Base-by-base conservation (phyloP, 1,140 invertebrate genomes). In the Chironomus striatipennis region DNA sequence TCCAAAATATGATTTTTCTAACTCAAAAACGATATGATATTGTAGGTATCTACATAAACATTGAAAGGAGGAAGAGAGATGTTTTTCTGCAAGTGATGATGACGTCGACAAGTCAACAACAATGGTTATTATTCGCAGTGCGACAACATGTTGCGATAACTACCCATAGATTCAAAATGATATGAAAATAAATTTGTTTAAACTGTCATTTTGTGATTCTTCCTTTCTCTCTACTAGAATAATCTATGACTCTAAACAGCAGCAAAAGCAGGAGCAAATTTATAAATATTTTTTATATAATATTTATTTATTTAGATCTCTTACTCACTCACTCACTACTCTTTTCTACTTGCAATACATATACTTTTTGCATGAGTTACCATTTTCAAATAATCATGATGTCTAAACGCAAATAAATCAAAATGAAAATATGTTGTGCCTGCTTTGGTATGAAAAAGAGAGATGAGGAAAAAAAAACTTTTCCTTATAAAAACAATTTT, bases 151-250 rank as follows among this genome's bases (percentile, higher is more conserved):
- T 70, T 70, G 65, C 20, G 65, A 70, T 70, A 70, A 70, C 65
- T 70, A 70, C 65, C 47, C 65, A 70, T 70, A 70, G 65, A 70
- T 70, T 70, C 18, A 70, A 70, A 70, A 70, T 70, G 65, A 70
- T 70, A 70, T 70, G 65, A 70, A 57, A 70, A 70, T 70, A 70
- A 70, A 70, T 70, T 70, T 70, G 65, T 70, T 70, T 18, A 57
- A 57, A 57, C 47, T 57, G 47, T 57, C 47, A 57, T n/a, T 34
- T 34, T 57, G 10, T 57, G 12, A 47, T 47, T 57, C 12, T n/a
- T 57, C 47, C 8, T 15, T 57, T 15, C 12, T n/a, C 47, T 57
- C n/a, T 57, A 1, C 12, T 15, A 10, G 47, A 57, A 57, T 57
- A 15, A n/a, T 57, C 47, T 57, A 57, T 57, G n/a, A n/a, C 47